A percentile compares a stretch with the other conserved stretches of the same genome.
These are phyloP conservation scores for Scaptomyza cyrtandrae DNA, from an alignment of 2,888 invertebrate genomes.

Conservation along the genomic window DNA sequence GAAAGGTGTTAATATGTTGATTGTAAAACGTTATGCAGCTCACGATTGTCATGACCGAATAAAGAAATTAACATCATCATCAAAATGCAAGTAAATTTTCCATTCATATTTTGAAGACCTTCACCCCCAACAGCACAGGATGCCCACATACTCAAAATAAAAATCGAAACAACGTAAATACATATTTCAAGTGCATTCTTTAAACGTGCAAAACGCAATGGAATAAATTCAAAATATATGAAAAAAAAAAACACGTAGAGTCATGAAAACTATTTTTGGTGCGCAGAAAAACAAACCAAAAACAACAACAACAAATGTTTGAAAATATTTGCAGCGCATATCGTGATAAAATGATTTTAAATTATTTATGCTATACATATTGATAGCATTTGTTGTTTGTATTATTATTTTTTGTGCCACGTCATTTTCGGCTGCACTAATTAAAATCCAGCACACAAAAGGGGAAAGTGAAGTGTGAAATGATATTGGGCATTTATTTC, in stretches of 20 bases:
- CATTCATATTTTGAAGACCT: slow-evolving; percentile 36
- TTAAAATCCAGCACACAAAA: slow-evolving; percentile 45
- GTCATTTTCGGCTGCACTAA: slow-evolving; percentile 42
- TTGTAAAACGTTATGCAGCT: slow-evolving; percentile 32
- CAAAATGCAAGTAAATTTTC: slow-evolving; percentile 20
- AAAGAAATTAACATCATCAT: not conserved
- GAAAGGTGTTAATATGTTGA: slow-evolving; percentile 20
- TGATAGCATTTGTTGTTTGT: slow-evolving; percentile 31
- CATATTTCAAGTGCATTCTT: slow-evolving; percentile 47
- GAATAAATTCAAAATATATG: slow-evolving; percentile 18
- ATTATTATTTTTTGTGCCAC: slow-evolving; percentile 16
- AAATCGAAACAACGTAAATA: slow-evolving; percentile 5
- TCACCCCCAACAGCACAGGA: slow-evolving; percentile 8
- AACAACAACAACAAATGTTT: not conserved
- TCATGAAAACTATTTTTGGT: slow-evolving; percentile 45
- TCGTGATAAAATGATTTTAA: slow-evolving; percentile 57
- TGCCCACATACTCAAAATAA: slow-evolving; percentile 17
- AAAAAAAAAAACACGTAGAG: not conserved
- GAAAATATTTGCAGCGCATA: slow-evolving; percentile 32
- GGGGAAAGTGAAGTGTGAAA: slow-evolving; percentile 66
- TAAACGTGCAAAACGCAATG: slow-evolving; percentile 53
- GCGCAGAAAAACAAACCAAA: slow-evolving; percentile 5
- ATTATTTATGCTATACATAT: slow-evolving; percentile 21
- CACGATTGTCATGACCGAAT: slow-evolving; percentile 43
- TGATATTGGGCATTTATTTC: slow-evolving; percentile 40